Percentiles rank a stretch among this genome's conserved stretches.
phyloP scores from a whole-genome alignment of 2,888 invertebrate genomes.

The Meta bourneti region DNA sequence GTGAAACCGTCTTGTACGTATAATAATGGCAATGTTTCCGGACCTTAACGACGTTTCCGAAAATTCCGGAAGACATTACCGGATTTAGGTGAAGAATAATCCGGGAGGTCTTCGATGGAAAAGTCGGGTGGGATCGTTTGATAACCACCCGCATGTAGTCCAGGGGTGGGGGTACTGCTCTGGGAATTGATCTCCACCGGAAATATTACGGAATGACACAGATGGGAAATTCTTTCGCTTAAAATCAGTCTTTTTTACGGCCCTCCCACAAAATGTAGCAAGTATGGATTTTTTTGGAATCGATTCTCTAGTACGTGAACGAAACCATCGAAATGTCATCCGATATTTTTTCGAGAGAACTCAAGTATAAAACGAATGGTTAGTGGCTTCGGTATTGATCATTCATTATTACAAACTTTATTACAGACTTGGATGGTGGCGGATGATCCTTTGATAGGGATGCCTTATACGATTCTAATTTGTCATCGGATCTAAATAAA shows the following conservation, averaged over 20 bases:
- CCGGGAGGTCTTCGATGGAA: constrained; percentile 36
- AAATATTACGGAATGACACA: constrained; percentile 63
- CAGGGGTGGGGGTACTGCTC: background rate
- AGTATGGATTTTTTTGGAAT: constrained; percentile 44
- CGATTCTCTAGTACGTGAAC: constrained; percentile 43
- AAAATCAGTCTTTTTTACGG: constrained; percentile 40
- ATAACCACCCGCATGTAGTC: constrained; percentile 47
- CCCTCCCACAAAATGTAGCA: constrained; percentile 16
- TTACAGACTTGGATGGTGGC: background rate
- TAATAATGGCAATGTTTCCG: constrained; percentile 73
- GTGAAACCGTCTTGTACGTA: constrained; percentile 44
- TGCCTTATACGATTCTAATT: background rate
- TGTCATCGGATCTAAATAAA: background rate
- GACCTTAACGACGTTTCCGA: constrained; percentile 69
- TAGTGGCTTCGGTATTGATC: background rate
- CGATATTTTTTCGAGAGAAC: background rate
- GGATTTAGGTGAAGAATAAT: constrained; percentile 74
- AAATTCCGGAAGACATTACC: constrained; percentile 75
- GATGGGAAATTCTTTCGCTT: constrained; percentile 62
- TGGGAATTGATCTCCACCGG: constrained; percentile 60
- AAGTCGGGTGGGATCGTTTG: constrained; percentile 35
- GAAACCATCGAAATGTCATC: constrained; percentile 18
- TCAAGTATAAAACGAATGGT: background rate
- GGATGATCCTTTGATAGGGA: background rate
- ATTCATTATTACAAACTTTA: background rate